phyloP scores from a whole-genome alignment of 2,888 invertebrate species.

The Argyresthia albistria region DNA sequence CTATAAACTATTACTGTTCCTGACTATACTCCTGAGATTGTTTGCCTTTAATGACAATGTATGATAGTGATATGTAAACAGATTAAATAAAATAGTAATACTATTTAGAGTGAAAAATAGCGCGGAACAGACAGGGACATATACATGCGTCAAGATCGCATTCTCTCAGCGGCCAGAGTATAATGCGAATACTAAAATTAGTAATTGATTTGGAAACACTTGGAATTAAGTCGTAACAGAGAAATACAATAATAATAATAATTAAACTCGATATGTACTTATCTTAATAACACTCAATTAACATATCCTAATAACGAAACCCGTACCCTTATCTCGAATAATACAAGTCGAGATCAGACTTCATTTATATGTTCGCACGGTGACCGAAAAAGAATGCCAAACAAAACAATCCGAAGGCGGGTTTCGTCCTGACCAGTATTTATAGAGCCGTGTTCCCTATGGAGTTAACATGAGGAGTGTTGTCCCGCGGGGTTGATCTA shows the following conservation, averaged over 20 bases:
- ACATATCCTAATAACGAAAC: background rate
- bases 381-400: conserved; percentile 30
- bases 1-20: background rate
- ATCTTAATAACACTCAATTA: background rate
- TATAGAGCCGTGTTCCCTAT: conserved; percentile 3
- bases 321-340: background rate
- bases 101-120: too few species aligned
- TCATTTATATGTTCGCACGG: conserved; percentile 32
- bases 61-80: background rate
- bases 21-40: too few species aligned
- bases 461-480: conserved; percentile 11
- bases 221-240: background rate
- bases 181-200: too few species aligned
- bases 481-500: conserved; percentile 29
- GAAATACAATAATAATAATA: background rate
- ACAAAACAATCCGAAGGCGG: conserved; percentile 27
- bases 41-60: too few species aligned
- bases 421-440: conserved; percentile 16
- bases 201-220: background rate
- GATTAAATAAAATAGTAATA: too few species aligned
- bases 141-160: too few species aligned
- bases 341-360: conserved; percentile 3
- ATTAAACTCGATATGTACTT: background rate
- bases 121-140: too few species aligned
- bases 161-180: too few species aligned